phyloP scores from a whole-genome alignment of 1,140 invertebrate genomes.

The Brachionus plicatilis region DNA sequence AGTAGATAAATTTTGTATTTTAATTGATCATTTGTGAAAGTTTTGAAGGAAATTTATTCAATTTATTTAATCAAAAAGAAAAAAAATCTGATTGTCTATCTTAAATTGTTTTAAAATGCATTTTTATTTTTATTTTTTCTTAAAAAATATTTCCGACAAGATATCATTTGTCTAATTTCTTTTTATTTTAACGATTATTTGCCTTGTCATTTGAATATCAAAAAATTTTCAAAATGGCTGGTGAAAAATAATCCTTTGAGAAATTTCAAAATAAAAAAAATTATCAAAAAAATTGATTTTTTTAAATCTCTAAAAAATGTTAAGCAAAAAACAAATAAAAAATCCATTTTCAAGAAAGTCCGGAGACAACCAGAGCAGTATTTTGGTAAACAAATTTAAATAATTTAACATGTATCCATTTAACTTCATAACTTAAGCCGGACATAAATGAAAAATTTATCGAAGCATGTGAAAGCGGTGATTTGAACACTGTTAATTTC shows the following conservation, averaged over 20 bases:
- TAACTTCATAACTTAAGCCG: neutral
- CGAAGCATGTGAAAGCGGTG: slow-evolving; percentile 39
- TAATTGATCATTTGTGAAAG: too few relatives aligned
- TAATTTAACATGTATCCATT: neutral
- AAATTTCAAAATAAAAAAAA: neutral
- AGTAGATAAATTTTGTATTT: too few relatives aligned
- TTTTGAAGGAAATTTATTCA: too few relatives aligned
- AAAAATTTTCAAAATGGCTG: too few relatives aligned
- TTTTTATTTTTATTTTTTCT: too few relatives aligned
- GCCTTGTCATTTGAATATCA: too few relatives aligned
- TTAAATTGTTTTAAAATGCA: too few relatives aligned
- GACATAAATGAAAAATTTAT: slow-evolving; percentile 39
- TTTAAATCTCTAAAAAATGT: neutral
- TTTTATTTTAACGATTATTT: too few relatives aligned
- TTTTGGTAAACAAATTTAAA: neutral
- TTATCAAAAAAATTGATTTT: neutral
- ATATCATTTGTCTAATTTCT: too few relatives aligned
- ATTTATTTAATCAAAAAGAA: too few relatives aligned
- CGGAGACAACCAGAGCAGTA: neutral
- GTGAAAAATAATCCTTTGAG: neutral
- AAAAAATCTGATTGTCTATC: too few relatives aligned
- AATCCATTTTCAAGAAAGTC: slow-evolving; percentile 21
- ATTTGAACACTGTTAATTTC: slow-evolving; percentile 44
- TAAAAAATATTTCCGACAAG: too few relatives aligned
- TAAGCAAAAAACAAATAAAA: slow-evolving; percentile 21